Evolutionary conservation across 2,888 invertebrate species (phyloP).

Genomic region (Acholoe squamosa): DNA sequence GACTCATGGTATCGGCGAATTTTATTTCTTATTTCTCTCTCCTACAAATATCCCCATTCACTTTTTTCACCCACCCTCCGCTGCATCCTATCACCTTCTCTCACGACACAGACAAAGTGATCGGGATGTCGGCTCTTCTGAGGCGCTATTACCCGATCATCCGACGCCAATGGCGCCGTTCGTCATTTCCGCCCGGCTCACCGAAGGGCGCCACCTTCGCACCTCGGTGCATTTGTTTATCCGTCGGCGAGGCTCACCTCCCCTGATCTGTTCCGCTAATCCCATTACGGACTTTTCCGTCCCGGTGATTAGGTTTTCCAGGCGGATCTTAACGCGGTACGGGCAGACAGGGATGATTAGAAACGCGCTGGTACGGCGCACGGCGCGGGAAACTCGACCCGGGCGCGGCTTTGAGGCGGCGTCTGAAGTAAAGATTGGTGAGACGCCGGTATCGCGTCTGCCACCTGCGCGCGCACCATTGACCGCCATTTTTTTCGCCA

Average conservation of each 20-base stretch:
- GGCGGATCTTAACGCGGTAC: constrained; percentile 40
- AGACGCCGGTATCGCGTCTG: neutral
- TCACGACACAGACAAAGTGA: neutral
- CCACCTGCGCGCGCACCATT: constrained; percentile 39
- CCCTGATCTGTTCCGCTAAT: constrained; percentile 28
- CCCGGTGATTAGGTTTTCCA: constrained; percentile 47
- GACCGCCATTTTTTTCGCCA: neutral
- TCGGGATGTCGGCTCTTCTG: neutral
- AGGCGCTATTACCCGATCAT: constrained; percentile 16
- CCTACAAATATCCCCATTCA: no score
- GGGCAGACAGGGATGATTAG: constrained; percentile 10
- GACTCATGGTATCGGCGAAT: no score
- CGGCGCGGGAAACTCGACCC: constrained; percentile 6
- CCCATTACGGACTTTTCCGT: constrained; percentile 45
- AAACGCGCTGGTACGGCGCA: neutral
- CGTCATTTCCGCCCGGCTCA: constrained; percentile 4
- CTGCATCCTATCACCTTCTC: neutral
- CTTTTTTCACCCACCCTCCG: no score
- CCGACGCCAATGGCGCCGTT: neutral
- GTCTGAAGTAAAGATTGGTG: neutral
- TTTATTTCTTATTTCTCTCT: no score
- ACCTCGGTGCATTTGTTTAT: constrained; percentile 55
- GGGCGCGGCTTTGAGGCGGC: constrained; percentile 15
- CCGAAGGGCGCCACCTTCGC: neutral
- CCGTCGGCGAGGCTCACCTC: neutral